Base-by-base conservation (phyloP, 2,797 vertebrate genomes). In the Brachyalestes nurse region DNA sequence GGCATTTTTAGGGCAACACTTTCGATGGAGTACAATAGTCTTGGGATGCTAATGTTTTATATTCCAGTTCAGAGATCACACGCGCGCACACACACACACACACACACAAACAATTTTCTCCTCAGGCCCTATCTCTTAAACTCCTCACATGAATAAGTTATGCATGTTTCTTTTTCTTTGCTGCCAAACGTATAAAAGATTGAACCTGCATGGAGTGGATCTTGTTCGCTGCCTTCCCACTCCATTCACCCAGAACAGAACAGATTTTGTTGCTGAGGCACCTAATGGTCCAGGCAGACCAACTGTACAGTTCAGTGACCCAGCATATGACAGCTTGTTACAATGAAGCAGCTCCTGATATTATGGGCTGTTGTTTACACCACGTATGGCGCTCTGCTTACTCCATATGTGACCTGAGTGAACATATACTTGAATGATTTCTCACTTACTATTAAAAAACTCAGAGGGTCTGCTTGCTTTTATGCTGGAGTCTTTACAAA, bases 241-340 rank as follows among this genome's bases (percentile, higher is more conserved):
- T 70, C 13, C 23, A 10, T 49, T 12, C 40, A 45, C 40, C 66
- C 34, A 34, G 34, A 34, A 34, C 40, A 47, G 42, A 69, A 69
- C 66, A 69, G 40, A 69, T 69, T 69, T 69, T 69, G 66, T 23
- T 47, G 19, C 66, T 14, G n/a, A 47, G 66, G 17, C 42, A 70
- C 47, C 42, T 70, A 70, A 49, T 70, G 67, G 67, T 49, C 21
- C 45, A 51, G 21, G 4, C 67, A 70, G 67, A 25, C 45, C 67
- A 70, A 49, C 21, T 49, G 67, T 25, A 70, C 67, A 70, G 67
- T 70, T 70, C 67, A 70, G 17, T 70, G 67, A 49, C 45, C 67
- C 23, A 49, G 42, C 67, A 51, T 25, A 51, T 70, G 67, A 70
- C 67, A 70, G 28, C 13, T 49, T 70, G 67, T 69, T 69, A 69